These are phyloP conservation scores for Smittia sp. DNA, from an alignment of 2,888 invertebrate species.

Conservation along the genomic window DNA sequence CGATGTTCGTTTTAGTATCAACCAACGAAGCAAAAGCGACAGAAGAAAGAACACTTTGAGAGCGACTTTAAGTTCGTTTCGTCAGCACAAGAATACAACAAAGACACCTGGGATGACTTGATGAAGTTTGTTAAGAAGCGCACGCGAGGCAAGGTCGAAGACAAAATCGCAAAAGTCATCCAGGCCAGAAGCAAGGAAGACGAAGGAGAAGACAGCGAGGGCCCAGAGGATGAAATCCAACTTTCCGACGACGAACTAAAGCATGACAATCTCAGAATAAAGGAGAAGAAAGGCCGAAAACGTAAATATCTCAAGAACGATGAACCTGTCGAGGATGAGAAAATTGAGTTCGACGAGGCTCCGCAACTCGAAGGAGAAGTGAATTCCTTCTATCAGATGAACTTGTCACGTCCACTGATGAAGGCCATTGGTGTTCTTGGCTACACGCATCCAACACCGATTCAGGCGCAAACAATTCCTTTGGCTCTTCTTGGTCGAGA, in stretches of 20 bases:
- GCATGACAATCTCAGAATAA: conserved; percentile 66
- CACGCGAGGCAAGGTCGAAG: conserved; percentile 76
- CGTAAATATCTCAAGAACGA: conserved; percentile 51
- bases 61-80: conserved; percentile 78
- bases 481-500: conserved; percentile 89
- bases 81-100: conserved; percentile 73
- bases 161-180: conserved; percentile 69
- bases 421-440: conserved; percentile 87
- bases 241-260: conserved; percentile 77
- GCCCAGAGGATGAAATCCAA: conserved; percentile 59
- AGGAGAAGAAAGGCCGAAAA: conserved; percentile 61
- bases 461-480: conserved; percentile 94
- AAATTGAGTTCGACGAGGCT: conserved; percentile 49
- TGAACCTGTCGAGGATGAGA: conserved; percentile 54
- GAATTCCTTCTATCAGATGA: conserved; percentile 89
- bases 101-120: conserved; percentile 77
- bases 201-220: conserved; percentile 47
- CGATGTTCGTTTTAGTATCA: conserved; percentile 64
- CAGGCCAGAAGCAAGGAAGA: conserved; percentile 53
- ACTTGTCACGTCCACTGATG: conserved; percentile 87
- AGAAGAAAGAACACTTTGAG: conserved; percentile 72
- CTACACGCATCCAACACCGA: conserved; percentile 93
- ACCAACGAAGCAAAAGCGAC: conserved; percentile 73
- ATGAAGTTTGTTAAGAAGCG: conserved; percentile 77
- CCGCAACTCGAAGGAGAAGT: conserved; percentile 61